phyloP scores from a whole-genome alignment of 2,113 vertebrate species.

The Calypte anna region DNA sequence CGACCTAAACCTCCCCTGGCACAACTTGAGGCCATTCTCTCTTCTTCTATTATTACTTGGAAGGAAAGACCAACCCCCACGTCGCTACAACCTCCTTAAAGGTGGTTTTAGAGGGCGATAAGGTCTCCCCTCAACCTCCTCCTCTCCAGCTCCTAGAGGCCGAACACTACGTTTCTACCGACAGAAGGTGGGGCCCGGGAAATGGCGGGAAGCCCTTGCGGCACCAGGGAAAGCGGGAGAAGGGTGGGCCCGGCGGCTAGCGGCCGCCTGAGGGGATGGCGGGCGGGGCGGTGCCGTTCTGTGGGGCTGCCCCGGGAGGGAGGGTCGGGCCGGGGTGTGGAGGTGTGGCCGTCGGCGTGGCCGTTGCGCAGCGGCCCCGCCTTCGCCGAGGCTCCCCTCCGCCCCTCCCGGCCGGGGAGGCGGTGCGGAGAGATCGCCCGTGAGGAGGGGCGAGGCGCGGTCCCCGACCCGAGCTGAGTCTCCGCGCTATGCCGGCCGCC shows the following conservation, averaged over 20 bases:
- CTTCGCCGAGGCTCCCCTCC: neutral
- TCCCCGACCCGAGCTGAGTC: neutral
- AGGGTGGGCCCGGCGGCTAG: fast-evolving
- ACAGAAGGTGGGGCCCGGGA: fast-evolving
- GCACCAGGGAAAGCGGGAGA: neutral
- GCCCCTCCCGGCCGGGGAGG: neutral
- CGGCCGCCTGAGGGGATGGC: neutral
- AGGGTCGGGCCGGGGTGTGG: neutral
- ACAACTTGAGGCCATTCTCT: too few relatives aligned
- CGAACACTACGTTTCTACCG: neutral
- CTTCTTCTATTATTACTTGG: too few relatives aligned
- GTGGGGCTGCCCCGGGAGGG: neutral
- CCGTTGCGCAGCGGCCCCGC: neutral
- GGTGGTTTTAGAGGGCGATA: too few relatives aligned
- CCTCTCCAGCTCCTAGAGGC: neutral
- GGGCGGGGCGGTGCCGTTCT: neutral
- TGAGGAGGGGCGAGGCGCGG: neutral
- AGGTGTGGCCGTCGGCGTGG: neutral
- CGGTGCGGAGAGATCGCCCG: neutral
- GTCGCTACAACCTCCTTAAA: too few relatives aligned
- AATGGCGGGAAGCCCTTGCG: neutral
- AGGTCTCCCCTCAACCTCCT: too few relatives aligned
- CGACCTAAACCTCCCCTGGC: too few relatives aligned
- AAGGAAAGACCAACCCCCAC: too few relatives aligned
- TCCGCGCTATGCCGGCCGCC: conserved; percentile 43